These are phyloP conservation scores for Aurelia coerulea DNA, from an alignment of 30 jellyfish, hydroid and myxozoan species.

Conservation along the genomic window DNA sequence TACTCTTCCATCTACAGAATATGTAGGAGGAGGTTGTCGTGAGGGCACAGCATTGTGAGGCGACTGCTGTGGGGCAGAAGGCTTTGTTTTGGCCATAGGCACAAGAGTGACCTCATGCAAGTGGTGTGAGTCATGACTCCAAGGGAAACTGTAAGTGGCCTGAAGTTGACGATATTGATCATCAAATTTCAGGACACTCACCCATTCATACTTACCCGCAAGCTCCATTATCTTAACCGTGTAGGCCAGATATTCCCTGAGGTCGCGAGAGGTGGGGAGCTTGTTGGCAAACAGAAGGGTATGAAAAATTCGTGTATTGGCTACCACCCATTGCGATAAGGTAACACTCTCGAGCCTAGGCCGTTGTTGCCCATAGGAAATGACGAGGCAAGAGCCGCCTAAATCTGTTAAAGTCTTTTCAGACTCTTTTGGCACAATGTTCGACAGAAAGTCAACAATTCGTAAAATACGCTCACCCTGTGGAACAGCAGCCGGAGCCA, in stretches of 20 bases:
- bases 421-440: too few relatives aligned
- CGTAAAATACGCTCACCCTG: too few relatives aligned
- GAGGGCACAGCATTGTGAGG: neutral
- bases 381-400: neutral
- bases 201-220: slow-evolving; percentile 1
- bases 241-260: slow-evolving; percentile 9
- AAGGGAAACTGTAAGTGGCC: neutral
- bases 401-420: neutral
- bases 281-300: neutral
- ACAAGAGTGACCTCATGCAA: slow-evolving; percentile 9
- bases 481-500: too few relatives aligned
- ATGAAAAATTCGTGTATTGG: neutral
- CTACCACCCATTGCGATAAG: slow-evolving; percentile 1
- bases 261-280: neutral
- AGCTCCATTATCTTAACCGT: slow-evolving; percentile 6
- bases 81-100: neutral
- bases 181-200: slow-evolving; percentile 5
- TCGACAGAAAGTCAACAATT: too few relatives aligned
- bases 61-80: too few relatives aligned
- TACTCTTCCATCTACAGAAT: neutral
- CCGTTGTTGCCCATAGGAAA: neutral
- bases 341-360: slow-evolving; percentile 9
- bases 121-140: slow-evolving; percentile 1
- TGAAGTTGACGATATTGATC: slow-evolving; percentile 1
- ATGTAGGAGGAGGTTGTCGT: neutral